A percentile compares a stretch with the other conserved stretches of the same genome.
Evolutionary conservation across 2,113 vertebrate genomes (phyloP).

Genomic region (Colinus virginianus): DNA sequence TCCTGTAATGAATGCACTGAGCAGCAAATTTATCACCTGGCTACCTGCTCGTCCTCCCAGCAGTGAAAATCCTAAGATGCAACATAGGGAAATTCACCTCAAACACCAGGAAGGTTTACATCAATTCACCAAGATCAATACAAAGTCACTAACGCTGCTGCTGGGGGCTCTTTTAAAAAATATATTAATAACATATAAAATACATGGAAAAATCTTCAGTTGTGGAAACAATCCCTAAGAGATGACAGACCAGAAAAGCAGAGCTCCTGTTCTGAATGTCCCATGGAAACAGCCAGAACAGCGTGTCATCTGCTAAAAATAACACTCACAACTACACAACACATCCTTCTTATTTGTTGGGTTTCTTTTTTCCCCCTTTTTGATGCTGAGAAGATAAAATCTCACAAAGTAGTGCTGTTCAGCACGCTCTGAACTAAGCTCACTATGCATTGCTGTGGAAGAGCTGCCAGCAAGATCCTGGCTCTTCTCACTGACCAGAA

Average conservation of each 20-base stretch:
- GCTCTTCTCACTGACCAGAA: not conserved
- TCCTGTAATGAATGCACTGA: not conserved
- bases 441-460: not conserved
- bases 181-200: not conserved
- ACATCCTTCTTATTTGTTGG: not conserved
- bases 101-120: not conserved
- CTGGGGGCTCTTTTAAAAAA: not conserved
- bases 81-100: not conserved
- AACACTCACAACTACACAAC: not conserved
- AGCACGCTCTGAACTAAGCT: not conserved
- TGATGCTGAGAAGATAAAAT: not conserved
- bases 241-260: not conserved
- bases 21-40: not conserved
- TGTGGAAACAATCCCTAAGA: not conserved
- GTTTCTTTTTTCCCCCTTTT: too few relatives aligned
- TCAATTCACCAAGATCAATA: not conserved
- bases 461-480: fast-evolving
- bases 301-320: not conserved
- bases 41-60: not conserved
- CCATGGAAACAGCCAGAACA: not conserved
- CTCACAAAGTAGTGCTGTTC: not conserved
- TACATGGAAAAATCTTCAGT: not conserved
- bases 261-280: not conserved
- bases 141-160: not conserved
- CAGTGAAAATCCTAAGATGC: not conserved